These are phyloP conservation scores for Isoperla grammatica DNA, from an alignment of 2,888 invertebrate genomes.

Conservation along the genomic window DNA sequence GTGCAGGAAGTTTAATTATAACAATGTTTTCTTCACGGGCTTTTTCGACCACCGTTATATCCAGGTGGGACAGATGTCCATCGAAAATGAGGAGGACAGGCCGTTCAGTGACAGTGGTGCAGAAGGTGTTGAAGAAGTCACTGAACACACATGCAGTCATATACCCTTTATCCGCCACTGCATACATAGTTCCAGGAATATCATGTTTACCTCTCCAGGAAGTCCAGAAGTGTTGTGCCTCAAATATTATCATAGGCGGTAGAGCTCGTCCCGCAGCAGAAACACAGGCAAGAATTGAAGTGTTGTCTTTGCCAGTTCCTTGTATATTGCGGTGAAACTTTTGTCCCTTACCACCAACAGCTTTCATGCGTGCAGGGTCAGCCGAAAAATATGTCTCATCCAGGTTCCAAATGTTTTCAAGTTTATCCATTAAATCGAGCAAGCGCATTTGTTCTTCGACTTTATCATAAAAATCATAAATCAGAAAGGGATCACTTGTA, in stretches of 20 bases:
- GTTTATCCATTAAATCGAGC: slow-evolving; percentile 18
- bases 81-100: slow-evolving; percentile 25
- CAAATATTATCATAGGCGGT: slow-evolving; percentile 28
- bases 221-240: slow-evolving; percentile 1
- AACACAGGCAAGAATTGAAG: slow-evolving; percentile 31
- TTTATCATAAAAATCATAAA: slow-evolving; percentile 24
- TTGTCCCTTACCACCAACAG: slow-evolving; percentile 28
- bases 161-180: slow-evolving; percentile 12
- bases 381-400: slow-evolving; percentile 28
- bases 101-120: slow-evolving; percentile 14
- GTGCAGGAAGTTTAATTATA: slow-evolving; percentile 27
- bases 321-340: slow-evolving; percentile 30
- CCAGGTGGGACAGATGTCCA: slow-evolving; percentile 27
- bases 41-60: not conserved
- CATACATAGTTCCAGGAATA: slow-evolving; percentile 5
- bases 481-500: slow-evolving; percentile 23
- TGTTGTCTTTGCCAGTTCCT: slow-evolving; percentile 31
- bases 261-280: slow-evolving; percentile 29
- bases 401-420: slow-evolving; percentile 19
- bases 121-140: slow-evolving; percentile 16
- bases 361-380: slow-evolving; percentile 30
- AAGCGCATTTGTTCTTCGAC: slow-evolving; percentile 6
- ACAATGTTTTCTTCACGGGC: slow-evolving; percentile 21
- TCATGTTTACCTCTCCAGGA: slow-evolving; percentile 12
- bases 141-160: slow-evolving; percentile 16